phyloP scores from a whole-genome alignment of 2,888 invertebrate genomes.

The Habroteleia sp. region DNA sequence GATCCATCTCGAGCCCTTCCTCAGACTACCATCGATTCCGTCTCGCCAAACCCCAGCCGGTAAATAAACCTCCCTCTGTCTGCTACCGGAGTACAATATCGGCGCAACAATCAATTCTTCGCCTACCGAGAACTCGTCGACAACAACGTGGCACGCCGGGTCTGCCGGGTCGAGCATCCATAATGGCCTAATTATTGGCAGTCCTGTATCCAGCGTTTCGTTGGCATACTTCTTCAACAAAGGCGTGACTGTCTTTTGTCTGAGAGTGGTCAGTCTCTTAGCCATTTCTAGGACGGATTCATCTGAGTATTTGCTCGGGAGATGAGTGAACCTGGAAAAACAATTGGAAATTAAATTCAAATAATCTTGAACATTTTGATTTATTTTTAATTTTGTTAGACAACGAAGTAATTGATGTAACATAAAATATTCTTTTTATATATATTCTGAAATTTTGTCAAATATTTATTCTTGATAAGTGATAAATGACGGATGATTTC shows the following conservation, averaged over 20 bases:
- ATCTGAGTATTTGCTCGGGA: slow-evolving; percentile 94
- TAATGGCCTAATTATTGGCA: slow-evolving; percentile 92
- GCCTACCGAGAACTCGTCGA: slow-evolving; percentile 94
- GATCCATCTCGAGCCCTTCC: slow-evolving; percentile 95
- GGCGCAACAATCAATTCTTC: slow-evolving; percentile 96
- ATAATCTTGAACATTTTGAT: background rate
- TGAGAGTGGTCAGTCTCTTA: slow-evolving; percentile 87
- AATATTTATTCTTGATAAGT: too few relatives aligned
- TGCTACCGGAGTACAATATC: slow-evolving; percentile 86
- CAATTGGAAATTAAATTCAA: background rate
- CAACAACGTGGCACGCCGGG: slow-evolving; percentile 87
- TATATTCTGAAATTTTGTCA: too few relatives aligned
- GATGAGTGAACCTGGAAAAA: slow-evolving; percentile 85
- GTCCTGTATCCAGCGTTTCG: slow-evolving; percentile 89
- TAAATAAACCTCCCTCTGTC: slow-evolving; percentile 91
- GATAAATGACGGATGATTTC: too few relatives aligned
- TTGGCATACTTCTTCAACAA: slow-evolving; percentile 89
- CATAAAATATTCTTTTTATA: too few relatives aligned
- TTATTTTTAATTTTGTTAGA: too few relatives aligned
- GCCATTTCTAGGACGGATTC: slow-evolving; percentile 89
- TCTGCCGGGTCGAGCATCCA: slow-evolving; percentile 94
- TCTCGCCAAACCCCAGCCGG: slow-evolving; percentile 97
- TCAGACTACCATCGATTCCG: slow-evolving; percentile 91
- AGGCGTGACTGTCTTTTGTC: slow-evolving; percentile 89
- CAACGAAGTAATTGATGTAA: background rate